phyloP scores from a whole-genome alignment of 2,888 invertebrate genomes.

The Megalurothrips usitatus region DNA sequence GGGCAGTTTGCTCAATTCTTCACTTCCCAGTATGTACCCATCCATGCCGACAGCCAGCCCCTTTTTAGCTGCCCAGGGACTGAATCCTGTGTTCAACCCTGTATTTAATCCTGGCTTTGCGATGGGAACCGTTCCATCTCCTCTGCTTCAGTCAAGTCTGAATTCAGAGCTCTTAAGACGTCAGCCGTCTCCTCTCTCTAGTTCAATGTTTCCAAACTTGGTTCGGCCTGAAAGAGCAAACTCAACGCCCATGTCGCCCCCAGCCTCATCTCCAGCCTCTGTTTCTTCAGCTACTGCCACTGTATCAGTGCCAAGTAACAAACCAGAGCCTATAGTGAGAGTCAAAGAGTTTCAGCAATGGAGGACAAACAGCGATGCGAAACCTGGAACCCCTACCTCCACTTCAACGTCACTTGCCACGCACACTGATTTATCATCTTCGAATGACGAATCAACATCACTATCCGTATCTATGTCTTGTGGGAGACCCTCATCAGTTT shows the following conservation, averaged over 20 bases:
- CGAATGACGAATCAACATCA: not conserved
- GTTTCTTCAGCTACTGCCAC: not conserved
- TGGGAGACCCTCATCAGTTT: not conserved
- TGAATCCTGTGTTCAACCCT: not conserved
- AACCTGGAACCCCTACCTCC: not conserved
- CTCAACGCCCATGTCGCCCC: not conserved
- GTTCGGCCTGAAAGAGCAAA: not conserved
- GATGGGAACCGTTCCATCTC: not conserved
- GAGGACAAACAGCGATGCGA: not conserved
- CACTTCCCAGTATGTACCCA: not conserved
- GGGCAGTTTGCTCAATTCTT: constrained; percentile 41
- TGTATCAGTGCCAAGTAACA: not conserved
- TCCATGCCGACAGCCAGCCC: not conserved
- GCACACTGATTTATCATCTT: not conserved
- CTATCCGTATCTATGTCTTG: not conserved
- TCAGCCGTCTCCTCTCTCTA: not conserved
- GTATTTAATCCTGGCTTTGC: not conserved
- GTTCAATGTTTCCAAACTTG: not conserved
- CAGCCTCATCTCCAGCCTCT: not conserved
- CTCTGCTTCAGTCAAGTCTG: not conserved
- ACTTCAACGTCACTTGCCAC: not conserved
- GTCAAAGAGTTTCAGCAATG: not conserved
- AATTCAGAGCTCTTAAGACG: not conserved
- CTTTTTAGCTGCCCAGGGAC: not conserved
- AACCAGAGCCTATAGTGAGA: not conserved